Percentiles rank a stretch among this genome's conserved stretches.
Conservation (phyloP, 1,140 invertebrate genomes). For the Atopsyche davidsoni region DNA sequence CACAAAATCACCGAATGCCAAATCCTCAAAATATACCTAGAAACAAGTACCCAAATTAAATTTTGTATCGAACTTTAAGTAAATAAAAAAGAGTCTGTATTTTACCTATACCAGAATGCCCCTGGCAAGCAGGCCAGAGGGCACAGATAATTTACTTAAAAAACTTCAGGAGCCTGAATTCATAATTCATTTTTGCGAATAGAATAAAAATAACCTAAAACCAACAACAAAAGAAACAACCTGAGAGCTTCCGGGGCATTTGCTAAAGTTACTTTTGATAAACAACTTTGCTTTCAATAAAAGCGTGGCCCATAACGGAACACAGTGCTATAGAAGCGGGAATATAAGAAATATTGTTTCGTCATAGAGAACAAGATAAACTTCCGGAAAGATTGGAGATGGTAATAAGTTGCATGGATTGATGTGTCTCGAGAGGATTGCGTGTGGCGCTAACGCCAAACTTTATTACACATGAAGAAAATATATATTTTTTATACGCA, state of each 20-base stretch:
- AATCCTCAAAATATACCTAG: too few relatives aligned
- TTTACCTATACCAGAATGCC: too few relatives aligned
- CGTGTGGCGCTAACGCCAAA: not conserved
- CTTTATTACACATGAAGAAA: not conserved
- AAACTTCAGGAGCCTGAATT: slow-evolving; percentile 13
- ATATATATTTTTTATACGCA: not conserved
- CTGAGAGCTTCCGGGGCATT: slow-evolving; percentile 10
- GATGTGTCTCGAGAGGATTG: slow-evolving; percentile 2
- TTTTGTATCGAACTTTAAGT: too few relatives aligned
- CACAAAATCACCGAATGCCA: too few relatives aligned
- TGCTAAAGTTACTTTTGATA: slow-evolving; percentile 27
- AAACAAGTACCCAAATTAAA: too few relatives aligned
- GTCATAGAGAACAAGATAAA: not conserved
- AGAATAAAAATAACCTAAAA: slow-evolving; percentile 8
- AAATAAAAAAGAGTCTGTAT: too few relatives aligned
- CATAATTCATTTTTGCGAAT: slow-evolving; percentile 15
- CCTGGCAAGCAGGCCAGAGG: too few relatives aligned
- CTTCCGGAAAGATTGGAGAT: not conserved
- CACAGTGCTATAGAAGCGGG: slow-evolving; percentile 5
- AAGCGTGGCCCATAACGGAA: slow-evolving; percentile 14
- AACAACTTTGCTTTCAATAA: slow-evolving; percentile 29
- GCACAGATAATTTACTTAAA: slow-evolving; percentile 18
- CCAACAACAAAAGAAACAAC: slow-evolving; percentile 9
- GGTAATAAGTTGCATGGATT: slow-evolving; percentile 3
- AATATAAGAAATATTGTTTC: slow-evolving; percentile 3